These are phyloP conservation scores for Anas platyrhynchos DNA, from an alignment of 2,113 vertebrate species.

Conservation along the genomic window DNA sequence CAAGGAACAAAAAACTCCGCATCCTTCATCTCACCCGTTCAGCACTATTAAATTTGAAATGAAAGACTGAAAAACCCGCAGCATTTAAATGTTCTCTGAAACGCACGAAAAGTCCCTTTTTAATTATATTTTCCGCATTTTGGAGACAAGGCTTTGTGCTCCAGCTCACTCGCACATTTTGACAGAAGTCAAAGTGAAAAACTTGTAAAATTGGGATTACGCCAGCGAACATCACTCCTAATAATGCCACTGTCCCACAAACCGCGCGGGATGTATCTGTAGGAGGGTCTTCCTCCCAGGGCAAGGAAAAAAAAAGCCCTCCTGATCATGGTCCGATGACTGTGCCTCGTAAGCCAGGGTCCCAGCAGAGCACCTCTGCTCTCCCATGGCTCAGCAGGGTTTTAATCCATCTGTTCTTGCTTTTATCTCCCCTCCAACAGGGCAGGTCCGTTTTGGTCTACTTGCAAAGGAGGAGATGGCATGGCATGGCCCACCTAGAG, in stretches of 20 bases:
- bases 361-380: background rate
- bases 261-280: background rate
- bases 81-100: background rate
- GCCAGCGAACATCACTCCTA: background rate
- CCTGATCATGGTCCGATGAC: background rate
- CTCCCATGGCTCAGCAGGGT: background rate
- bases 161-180: background rate
- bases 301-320: background rate
- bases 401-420: background rate
- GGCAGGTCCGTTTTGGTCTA: background rate
- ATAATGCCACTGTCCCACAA: background rate
- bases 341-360: rapidly evolving
- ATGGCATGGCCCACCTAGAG: background rate
- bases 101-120: background rate
- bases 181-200: background rate
- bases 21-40: background rate
- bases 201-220: background rate
- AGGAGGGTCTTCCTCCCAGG: background rate
- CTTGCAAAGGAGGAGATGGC: background rate
- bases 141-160: background rate
- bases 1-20: background rate
- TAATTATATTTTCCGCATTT: background rate
- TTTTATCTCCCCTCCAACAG: background rate
- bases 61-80: background rate
- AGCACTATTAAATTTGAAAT: background rate